Evolutionary conservation across 2,888 invertebrate genomes (phyloP), one percentile per base, ranked within the genome.

Genomic region (Synergus laeviventris): DNA sequence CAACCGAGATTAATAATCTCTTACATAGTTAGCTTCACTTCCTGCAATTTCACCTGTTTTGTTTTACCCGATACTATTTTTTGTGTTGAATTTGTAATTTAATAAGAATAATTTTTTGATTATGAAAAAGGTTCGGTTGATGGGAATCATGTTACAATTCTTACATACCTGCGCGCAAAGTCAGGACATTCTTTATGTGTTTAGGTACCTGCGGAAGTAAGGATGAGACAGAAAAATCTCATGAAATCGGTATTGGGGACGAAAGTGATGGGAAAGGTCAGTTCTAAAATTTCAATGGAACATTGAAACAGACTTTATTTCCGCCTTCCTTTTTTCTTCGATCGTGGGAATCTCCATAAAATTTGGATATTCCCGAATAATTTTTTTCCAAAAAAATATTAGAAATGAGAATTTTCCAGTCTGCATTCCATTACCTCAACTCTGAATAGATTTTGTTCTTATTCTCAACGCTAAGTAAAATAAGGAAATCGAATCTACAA

Each of bases 231-330:
- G 5, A 45, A 61, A 60, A 21, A 36, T 21, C 24, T 24, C 16
- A 61, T 11, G 31, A 62, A 74, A 42, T 61, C 24, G 45, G 21
- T 7, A 59, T 74, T 42, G 39, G 61, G 45, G 62, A 21, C 16
- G 21, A 21, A 54, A 54, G 12, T 56, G 56, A 42, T 76, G 56
- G 31, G 76, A 74, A 64, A 76, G 74, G 74, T 76, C 76, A 76
- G 56, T 74, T 76, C 31, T 49, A 12, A 16, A n/a, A 49, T 70
- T 70, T 70, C 16, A n/a, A 49, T 31, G 24, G n/a, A 31, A 49
- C 24, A 70, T 45, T 5, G n/a, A 70, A 49, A 45, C 45, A 70
- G 16, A 24, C 8, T 24, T 49, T 31, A 9, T 24, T 70, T 70
- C 42, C 66, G 16, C 21, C 31, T 24, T 16, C 16, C 45, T 45